phyloP scores from a whole-genome alignment of 2,113 vertebrate species.

The Mormyrus iriodes region DNA sequence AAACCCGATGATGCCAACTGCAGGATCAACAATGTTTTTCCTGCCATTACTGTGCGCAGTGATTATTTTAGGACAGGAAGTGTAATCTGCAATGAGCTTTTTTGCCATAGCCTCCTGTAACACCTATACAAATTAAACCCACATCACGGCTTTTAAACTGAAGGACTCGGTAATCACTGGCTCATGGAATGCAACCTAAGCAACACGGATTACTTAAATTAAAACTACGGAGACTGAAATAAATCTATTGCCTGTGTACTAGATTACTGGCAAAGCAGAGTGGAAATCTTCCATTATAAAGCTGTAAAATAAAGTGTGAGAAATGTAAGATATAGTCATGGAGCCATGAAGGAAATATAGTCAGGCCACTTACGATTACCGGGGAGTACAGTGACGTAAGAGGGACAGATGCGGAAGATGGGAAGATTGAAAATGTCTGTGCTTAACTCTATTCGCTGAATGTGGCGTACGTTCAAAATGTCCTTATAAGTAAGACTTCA shows the following conservation, averaged over 20 bases:
- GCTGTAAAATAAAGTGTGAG: neutral
- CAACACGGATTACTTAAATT: neutral
- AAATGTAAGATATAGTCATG: neutral
- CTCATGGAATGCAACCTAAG: neutral
- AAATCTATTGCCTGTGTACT: neutral
- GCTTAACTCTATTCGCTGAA: neutral
- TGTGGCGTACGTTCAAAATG: conserved; percentile 31
- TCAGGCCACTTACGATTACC: neutral
- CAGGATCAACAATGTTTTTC: too few relatives aligned
- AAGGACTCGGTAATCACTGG: neutral
- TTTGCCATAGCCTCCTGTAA: neutral
- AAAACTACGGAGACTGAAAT: neutral
- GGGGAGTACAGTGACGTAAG: neutral
- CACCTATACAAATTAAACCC: neutral
- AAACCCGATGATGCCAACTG: neutral
- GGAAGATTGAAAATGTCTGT: neutral
- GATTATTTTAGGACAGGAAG: neutral
- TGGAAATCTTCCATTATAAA: neutral
- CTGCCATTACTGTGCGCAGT: neutral
- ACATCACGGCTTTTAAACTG: neutral
- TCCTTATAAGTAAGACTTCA: conserved; percentile 37
- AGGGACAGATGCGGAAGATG: neutral
- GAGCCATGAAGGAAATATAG: neutral
- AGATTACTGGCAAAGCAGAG: neutral
- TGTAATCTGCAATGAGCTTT: neutral